Base-by-base conservation (phyloP, 2,797 vertebrate species). In the Mycteria americana region DNA sequence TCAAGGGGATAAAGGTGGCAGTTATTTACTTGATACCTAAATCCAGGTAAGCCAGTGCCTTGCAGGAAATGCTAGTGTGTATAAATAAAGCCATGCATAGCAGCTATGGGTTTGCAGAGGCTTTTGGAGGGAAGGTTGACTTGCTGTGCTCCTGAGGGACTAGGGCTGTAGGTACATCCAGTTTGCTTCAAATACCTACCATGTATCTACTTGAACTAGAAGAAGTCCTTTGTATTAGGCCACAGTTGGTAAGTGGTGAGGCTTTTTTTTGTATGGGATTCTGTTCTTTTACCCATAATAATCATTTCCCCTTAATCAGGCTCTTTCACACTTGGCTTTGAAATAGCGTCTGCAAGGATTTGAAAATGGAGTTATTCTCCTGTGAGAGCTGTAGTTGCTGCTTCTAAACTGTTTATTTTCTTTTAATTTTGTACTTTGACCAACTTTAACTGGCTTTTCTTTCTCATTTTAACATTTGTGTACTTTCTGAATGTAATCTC, bases 341-440 rank as follows among this genome's bases (percentile, higher is more conserved):
- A 59, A 85, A 62, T 13, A 50, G 50, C 43, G 57, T 75, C 74
- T 73, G 56, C 51, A 19, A 75, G 77, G 83, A 19, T 83, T 68
- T 64, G 33, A 31, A 94, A 86, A 62, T 9, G 25, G 67, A 92
- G 37, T 50, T 73, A 15, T 18, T 33, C 67, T 67, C 64, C 35
- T 46, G 46, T 21, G 48, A 86, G 67, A 41, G 57, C 79, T 80
- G 57, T 75, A 92, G 72, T 75, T 85, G 46, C 84, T 88, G 77
- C 64, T 80, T 63, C 93, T 48, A 19, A 90, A 27, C n/a, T 60
- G 50, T 86, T 96, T 88, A 7, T 94, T 97, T 93, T 43, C 69
- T 72, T 95, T 78, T 54, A 33, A 57, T 93, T 86, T 83, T 78
- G 50, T 86, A 23, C 90, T 92, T 93, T 60, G 91, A 87, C 88